Evolutionary conservation across 1,140 invertebrate genomes (phyloP).

Genomic region (Parapsyche elsis): DNA sequence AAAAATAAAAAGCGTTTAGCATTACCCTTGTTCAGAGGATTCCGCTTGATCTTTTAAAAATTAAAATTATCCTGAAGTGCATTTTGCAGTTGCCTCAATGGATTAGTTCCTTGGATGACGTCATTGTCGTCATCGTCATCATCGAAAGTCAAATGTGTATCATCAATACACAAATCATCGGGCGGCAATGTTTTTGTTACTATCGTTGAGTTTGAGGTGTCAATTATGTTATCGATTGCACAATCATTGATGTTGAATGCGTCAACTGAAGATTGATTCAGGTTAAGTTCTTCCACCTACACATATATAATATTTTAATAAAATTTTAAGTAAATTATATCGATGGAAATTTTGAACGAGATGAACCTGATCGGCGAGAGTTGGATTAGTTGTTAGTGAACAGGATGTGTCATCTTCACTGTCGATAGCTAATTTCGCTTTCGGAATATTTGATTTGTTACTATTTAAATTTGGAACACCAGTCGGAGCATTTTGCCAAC

Average conservation of each 20-base stretch:
- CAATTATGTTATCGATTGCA: conserved; percentile 48
- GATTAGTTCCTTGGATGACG: background rate
- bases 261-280: conserved; percentile 51
- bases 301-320: background rate
- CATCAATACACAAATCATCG: conserved; percentile 29
- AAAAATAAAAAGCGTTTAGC: background rate
- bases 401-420: conserved; percentile 52
- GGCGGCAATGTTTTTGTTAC: background rate
- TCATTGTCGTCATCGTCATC: conserved; percentile 43
- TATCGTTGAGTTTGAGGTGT: background rate
- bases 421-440: conserved; percentile 39
- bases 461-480: background rate
- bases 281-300: conserved; percentile 57
- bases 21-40: background rate
- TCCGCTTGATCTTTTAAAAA: background rate
- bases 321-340: background rate
- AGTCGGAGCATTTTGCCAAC: background rate
- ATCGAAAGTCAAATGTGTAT: conserved; percentile 35
- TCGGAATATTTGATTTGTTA: conserved; percentile 11
- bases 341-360: background rate
- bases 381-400: conserved; percentile 44
- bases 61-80: conserved; percentile 16
- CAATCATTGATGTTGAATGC: conserved; percentile 51
- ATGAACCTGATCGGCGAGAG: conserved; percentile 49
- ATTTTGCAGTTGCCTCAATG: conserved; percentile 27